Conservation (phyloP, 2,113 vertebrate genomes). For the Nesoenas mayeri region DNA sequence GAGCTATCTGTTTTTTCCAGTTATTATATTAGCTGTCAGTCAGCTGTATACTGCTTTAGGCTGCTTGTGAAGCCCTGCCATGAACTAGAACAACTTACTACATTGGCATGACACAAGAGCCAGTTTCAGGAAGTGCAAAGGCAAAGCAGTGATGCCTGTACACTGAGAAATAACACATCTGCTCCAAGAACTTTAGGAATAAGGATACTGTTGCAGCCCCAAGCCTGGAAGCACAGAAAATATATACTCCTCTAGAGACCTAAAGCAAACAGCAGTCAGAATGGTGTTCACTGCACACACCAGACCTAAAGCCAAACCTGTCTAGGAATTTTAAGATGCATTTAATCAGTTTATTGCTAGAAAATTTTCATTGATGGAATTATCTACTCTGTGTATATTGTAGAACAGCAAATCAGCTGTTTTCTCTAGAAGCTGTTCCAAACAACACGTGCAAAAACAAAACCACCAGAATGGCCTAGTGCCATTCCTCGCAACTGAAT, state of each 20-base stretch:
- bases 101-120: neutral
- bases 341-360: neutral
- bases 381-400: neutral
- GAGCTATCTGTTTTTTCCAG: neutral
- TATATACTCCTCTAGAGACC: neutral
- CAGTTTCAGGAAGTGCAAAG: fast-evolving
- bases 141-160: neutral
- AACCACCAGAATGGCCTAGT: neutral
- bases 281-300: neutral
- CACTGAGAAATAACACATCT: neutral
- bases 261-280: neutral
- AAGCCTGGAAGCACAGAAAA: neutral
- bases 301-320: neutral
- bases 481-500: neutral
- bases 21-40: neutral
- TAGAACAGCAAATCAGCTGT: neutral
- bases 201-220: neutral
- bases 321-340: neutral
- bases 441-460: neutral
- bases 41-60: neutral
- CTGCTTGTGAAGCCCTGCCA: neutral
- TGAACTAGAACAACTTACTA: neutral
- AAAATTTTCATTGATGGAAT: neutral
- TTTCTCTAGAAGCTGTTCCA: neutral
- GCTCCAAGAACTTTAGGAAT: neutral